Evolutionary conservation across 2,888 invertebrate genomes (phyloP), one percentile per base, ranked within the genome.

Genomic region (Ferrisia virgata): DNA sequence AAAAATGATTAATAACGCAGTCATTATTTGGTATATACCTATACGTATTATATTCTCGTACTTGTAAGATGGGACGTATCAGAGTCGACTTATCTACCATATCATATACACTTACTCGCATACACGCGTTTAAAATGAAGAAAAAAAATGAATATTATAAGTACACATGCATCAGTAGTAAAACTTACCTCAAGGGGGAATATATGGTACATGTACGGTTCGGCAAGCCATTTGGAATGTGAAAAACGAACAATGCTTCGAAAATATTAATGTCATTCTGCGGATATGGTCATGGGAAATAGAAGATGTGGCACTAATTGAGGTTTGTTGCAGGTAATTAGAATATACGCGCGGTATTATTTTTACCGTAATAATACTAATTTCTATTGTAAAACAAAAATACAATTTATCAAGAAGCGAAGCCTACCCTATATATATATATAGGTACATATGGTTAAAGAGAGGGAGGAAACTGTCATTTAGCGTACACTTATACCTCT

Each of bases 211-310:
- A 18, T 53, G 33, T 31, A 15, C 15, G 11, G 36, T 31, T 47
- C 31, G 22, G 58, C 33, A 81, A 53, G 58, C 64, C 64, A 82
- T 39, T 69, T 36, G 69, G 83, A 83, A 83, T 76, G 72, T 72
- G 83, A 83, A 83, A 83, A 83, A 83, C 43, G 83, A 76, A 72
- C 72, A 47, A 82, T 82, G 82, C 64, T 72, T 39, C 39, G 72
- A 64, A 83, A 83, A 83, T 83, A 83, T 76, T 83, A 72, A 83
- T 83, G 83, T 83, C 83, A 83, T 72, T 76, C 43, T 22, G 72
- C 83, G 83, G 76, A 83, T 83, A 83, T 39, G 83, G 83, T 83
- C 83, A 83, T 83, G 83, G 72, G 83, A 83, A 83, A 83, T 72
- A 76, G 43, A 76, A 83, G 53, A 80, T 33, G 31, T 43, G 47